Base-by-base conservation (phyloP, 2,888 invertebrate species). In the Sinotaia quadrata region DNA sequence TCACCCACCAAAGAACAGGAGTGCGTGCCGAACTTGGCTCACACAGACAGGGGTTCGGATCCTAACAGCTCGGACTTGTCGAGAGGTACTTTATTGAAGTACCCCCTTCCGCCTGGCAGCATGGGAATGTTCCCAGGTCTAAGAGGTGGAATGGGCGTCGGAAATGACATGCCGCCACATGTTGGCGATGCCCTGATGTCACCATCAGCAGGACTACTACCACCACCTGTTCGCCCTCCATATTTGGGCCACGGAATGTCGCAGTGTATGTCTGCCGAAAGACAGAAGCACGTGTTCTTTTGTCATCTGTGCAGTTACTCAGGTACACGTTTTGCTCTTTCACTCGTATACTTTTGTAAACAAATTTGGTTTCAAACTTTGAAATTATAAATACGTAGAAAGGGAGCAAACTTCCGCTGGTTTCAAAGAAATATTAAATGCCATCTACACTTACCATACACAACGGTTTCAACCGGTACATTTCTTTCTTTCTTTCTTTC, bases 221-320 rank as follows among this genome's bases (percentile, higher is more conserved):
- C 34, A 49, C 62, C 57, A 18, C 67, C 57, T 4, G 59, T 59
- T 27, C 47, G 57, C 31, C 27, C 37, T 12, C 61, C 61, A n/a
- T 8, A 21, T 8, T 12, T 33, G 18, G 34, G 54, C 4, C 7
- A 56, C 2, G 44, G 54, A 7, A 21, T 44, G 15, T 41, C 37
- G 59, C 51, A 52, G 44, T 31, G 74, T 60, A 60, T 68, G 61
- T 61, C 71, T 68, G 66, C 1, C 67, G 73, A 29, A 69, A 79
- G 58, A 77, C 78, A 60, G 82, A 83, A 49, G 67, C 60, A 71
- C 29, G 21, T 87, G 47, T 88, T 87, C 78, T 89, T 89, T 81
- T 91, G 91, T 76, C 90, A 91, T 71, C 82, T 91, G 47, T 91
- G 91, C 78, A 84, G 85, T 47, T 90, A 88, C 76, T 82, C 88